Evolutionary conservation across 2,888 invertebrate genomes (phyloP), one percentile per base, ranked within the genome.

Genomic region (Leptopilina myrica): DNA sequence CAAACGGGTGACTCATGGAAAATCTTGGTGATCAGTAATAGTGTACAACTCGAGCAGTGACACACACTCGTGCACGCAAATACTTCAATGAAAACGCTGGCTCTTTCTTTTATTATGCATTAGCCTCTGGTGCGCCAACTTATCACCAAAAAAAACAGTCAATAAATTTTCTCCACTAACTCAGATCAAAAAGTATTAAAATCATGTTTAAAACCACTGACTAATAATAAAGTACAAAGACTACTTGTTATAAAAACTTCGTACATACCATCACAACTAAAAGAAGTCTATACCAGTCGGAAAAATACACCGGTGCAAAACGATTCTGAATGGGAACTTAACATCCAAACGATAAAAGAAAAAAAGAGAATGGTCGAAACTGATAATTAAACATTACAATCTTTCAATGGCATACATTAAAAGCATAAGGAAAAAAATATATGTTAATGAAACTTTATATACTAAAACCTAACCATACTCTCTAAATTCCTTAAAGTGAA

Each of bases 21-120:
- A 73, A 73, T 73, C 73, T 73, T 73, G 53, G 53, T 73, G 73
- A 73, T 73, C 73, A 56, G 73, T 73, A 49, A 4, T 40, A 66
- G 66, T 53, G 69, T 33, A n/a, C 53, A 56, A 73, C 53, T 8
- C 69, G 59, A 59, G 59, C 59, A 59, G 15, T 59, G 59, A 49
- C 53, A 26, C 53, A 12, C 26, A 53, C 69, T 9, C 12, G 46
- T 46, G 20, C 15, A 67, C 46, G 11, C 11, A 67, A 14, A 26
- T 53, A 33, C 53, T 69, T 69, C 69, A 69, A 69, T 73, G 56
- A 53, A 73, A 56, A 8, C n/a, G 8, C n/a, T 14, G n/a, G n/a
- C 73, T 73, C 56, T 56, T 73, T 73, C 73, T 73, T 33, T 73
- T 73, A 62, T 62, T 62, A n/a, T 73, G 33, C 33, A 26, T 69